Conservation (phyloP, 2,888 invertebrate species). For the Leptopilina syphax region DNA sequence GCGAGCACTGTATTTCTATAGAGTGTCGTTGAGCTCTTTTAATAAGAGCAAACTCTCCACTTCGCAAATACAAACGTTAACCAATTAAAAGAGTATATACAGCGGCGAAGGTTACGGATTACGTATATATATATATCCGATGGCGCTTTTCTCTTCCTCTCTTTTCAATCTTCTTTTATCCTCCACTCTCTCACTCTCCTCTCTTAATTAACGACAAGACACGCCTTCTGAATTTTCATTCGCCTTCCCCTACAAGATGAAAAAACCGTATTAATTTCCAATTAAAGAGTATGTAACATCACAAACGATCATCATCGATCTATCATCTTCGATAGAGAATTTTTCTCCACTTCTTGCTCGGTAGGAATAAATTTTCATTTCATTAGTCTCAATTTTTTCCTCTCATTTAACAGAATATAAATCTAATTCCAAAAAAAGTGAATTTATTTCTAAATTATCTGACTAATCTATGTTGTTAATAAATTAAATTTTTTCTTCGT, state of each 20-base stretch:
- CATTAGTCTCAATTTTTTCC: too few relatives aligned
- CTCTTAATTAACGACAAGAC: conserved; percentile 62
- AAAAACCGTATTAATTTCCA: conserved; percentile 7
- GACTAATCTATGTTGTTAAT: too few relatives aligned
- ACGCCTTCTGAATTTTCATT: conserved; percentile 40
- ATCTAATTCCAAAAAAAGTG: too few relatives aligned
- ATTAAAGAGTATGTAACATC: background rate
- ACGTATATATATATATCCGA: conserved; percentile 46
- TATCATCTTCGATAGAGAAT: too few relatives aligned
- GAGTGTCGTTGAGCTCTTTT: conserved; percentile 54
- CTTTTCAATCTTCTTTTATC: conserved; percentile 48
- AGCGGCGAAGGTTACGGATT: conserved; percentile 59
- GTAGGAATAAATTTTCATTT: too few relatives aligned
- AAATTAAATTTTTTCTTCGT: too few relatives aligned
- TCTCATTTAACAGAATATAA: too few relatives aligned
- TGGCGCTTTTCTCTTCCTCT: conserved; percentile 30
- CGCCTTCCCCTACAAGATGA: background rate
- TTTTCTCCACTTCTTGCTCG: too few relatives aligned
- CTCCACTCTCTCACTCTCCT: conserved; percentile 53
- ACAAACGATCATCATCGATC: background rate
- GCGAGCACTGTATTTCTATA: conserved; percentile 56
- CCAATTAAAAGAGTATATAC: conserved; percentile 58
- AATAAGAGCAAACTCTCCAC: conserved; percentile 56
- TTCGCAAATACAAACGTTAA: conserved; percentile 54
- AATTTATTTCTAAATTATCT: too few relatives aligned